Evolutionary conservation across 2,888 invertebrate genomes (phyloP), one percentile per base, ranked within the genome.

Genomic region (Didymodactylos carnosus): DNA sequence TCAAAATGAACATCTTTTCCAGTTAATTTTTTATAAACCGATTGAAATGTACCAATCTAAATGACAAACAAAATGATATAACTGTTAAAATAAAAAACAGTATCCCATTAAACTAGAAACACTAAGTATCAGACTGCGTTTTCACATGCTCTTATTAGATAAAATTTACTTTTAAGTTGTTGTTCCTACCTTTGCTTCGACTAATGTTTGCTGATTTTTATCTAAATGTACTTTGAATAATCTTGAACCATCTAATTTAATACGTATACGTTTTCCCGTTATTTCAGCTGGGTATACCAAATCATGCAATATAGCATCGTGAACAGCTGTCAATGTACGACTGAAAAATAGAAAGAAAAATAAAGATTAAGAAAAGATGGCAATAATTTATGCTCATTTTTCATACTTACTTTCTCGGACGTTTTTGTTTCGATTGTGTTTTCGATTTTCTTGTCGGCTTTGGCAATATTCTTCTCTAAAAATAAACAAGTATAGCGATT

Each of bases 171-270:
- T n/a, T n/a, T n/a, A n/a, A n/a, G n/a, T n/a, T n/a, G n/a, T n/a
- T n/a, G n/a, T n/a, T n/a, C n/a, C n/a, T n/a, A 94, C 94, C 89
- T 98, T 98, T 85, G 97, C 97, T 87, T 97, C 98, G 85, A 98
- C 94, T 79, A 94, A 95, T 77, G 95, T 97, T 86, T 95, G 95
- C 84, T 97, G 94, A 84, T 90, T 91, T 86, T 95, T 97, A 85
- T 95, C 94, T 49, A 83, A 78, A 85, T 95, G 95, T 79, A 97
- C 94, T 86, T 98, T 98, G 83, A 92, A 92, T 77, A 98, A 87
- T 81, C 94, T 90, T 70, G 92, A 91, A 77, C 97, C 97, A 83
- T 98, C 97, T 80, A 95, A 87, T 85, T 92, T 93, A 76, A 97
- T 90, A 79, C 97, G 88, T 82, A 94, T 94, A 78, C 98, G 88